Base-by-base conservation (phyloP, 2,888 invertebrate species). In the Chrysodeixis includens region DNA sequence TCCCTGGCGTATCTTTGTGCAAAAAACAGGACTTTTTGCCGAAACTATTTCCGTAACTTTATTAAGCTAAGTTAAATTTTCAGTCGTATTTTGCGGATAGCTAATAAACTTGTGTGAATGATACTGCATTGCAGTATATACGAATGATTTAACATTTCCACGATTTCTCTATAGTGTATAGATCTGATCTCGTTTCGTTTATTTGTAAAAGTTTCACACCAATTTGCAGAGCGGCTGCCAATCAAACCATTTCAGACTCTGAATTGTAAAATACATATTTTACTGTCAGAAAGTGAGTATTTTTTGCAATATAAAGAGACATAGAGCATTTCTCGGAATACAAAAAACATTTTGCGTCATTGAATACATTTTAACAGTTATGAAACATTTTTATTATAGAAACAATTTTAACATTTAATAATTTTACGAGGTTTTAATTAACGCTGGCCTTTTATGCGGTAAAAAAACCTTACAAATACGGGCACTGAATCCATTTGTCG, bases 111-210 rank as follows among this genome's bases (percentile, higher is more conserved):
- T 18, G 54, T 58, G 62, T 61, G 58, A 78, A 69, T 78, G 63
- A 67, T 67, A 78, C 79, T 67, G 79, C 79, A 81, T 40, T 79
- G 79, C 81, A 81, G 81, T 66, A n/a, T 65, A 71, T 55, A 49
- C 65, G 56, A 71, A 62, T 69, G 60, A 71, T 69, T 62, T 62
- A 71, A 53, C 56, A 35, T 60, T 64, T 68, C 58, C 59, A 52
- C 35, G 59, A 54, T 62, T 62, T 62, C 60, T 60, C 55, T 51
- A 57, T 55, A 26, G 8, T 4, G 14, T 16, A 56, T 32, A 46
- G 32, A 54, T n/a, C 10, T 8, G 51, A 53, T 20, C 16, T 53
- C 62, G 51, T 66, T 66, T 61, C 18, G 44, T 51, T 32, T 52
- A 51, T 53, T 30, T 76, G 54, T 76, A 61, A 67, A 76, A 57